These are phyloP conservation scores for Ammodytes dubius DNA, from an alignment of 2,113 vertebrate genomes.

Conservation along the genomic window DNA sequence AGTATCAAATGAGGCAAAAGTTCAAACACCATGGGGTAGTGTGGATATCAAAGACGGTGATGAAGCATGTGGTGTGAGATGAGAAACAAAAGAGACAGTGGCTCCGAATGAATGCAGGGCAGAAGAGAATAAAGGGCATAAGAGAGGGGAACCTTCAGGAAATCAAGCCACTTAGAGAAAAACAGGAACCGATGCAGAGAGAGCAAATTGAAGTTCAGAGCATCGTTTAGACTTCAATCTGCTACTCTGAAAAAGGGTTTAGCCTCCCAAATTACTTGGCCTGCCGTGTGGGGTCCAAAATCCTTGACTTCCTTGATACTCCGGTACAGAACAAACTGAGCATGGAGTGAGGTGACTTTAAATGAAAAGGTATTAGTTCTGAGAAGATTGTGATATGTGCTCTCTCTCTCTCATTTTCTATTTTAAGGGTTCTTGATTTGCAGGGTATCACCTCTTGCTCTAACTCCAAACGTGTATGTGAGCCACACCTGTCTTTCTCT, in stretches of 20 bases:
- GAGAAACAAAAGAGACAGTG: conserved; percentile 32
- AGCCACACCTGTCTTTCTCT: conserved; percentile 1
- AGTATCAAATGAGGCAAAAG: background rate
- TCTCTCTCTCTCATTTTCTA: background rate
- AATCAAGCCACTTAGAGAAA: conserved; percentile 58
- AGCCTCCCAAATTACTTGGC: conserved; percentile 43
- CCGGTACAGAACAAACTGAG: conserved; percentile 18
- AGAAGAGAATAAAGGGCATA: conserved; percentile 12
- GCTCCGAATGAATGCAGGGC: conserved; percentile 60
- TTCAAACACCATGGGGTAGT: conserved; percentile 6
- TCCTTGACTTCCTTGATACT: conserved; percentile 25
- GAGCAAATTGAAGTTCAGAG: conserved; percentile 66
- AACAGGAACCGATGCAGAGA: conserved; percentile 58
- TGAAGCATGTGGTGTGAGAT: conserved; percentile 10
- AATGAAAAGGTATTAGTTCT: conserved; percentile 33
- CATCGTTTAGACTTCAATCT: conserved; percentile 60
- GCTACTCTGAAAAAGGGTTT: conserved; percentile 32
- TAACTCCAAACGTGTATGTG: background rate
- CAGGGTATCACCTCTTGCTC: background rate
- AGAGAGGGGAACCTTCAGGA: conserved; percentile 36
- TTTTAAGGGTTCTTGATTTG: conserved; percentile 27
- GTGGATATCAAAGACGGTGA: conserved; percentile 4
- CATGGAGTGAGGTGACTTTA: conserved; percentile 2
- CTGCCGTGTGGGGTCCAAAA: conserved; percentile 29
- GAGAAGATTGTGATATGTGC: conserved; percentile 14